Evolutionary conservation across 2,888 invertebrate species (phyloP), one percentile per base, ranked within the genome.

Genomic region (Agrotis clavis): DNA sequence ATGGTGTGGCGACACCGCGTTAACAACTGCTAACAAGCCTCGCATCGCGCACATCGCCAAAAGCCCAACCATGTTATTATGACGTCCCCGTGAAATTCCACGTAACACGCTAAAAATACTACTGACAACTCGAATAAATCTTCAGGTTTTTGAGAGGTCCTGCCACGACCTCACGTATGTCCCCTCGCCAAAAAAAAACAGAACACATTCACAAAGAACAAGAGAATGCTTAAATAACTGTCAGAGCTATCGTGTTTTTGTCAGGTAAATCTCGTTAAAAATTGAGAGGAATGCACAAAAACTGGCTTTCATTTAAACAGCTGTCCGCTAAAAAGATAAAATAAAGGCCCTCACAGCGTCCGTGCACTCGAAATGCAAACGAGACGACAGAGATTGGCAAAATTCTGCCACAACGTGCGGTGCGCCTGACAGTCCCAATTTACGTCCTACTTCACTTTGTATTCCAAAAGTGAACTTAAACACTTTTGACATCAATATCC

Each of bases 271-370:
- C 92, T 94, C 90, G 90, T 94, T 94, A 92, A 92, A 90, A 92
- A 91, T 92, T 90, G 90, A 91, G 89, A 89, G 90, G 90, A 93
- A 92, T 91, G 88, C 89, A 91, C 88, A 92, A 92, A 93, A 94
- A 93, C 91, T 89, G 91, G 89, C 91, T 90, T 92, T 92, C 88
- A 89, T 93, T 93, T 92, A 92, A 91, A 94, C 93, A 93, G 88
- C 89, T 91, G 91, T 89, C 90, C 85, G 85, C 86, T 86, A 88
- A 89, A 90, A 90, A 91, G 90, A 91, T 91, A 91, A 92, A 93
- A 91, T 91, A 91, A 92, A 89, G 89, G 90, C 84, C 89, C 87
- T 90, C 89, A 82, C 82, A 84, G 76, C 85, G 83, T 81, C 84
- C 85, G 87, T 88, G 88, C 90, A 90, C 90, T 91, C 87, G 90